Evolutionary conservation across 2,888 invertebrate species (phyloP), one percentile per base, ranked within the genome.

Genomic region (Clunio marinus): DNA sequence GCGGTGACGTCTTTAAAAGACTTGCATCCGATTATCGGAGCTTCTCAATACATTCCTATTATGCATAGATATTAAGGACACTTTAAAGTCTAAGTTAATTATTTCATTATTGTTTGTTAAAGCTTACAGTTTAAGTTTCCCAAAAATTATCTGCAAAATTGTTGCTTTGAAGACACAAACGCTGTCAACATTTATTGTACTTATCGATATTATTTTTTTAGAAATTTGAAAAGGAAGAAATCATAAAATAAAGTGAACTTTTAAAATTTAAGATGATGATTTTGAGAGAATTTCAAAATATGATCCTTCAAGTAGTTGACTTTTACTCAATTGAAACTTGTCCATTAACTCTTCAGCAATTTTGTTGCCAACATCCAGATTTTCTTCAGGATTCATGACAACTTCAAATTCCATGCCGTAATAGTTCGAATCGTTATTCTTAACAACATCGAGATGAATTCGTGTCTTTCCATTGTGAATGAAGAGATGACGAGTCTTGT

Each of bases 401-500:
- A 86, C 86, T 79, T 88, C 88, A 57, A 88, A 80, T 74, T 88
- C 88, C 79, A 88, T 81, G 0, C 88, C 88, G 25, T 88, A 77
- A 27, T 46, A 63, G n/a, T 46, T 8, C 2, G 25, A 15, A 1
- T 77, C 78, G 1, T 32, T 51, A 69, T 74, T 71, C 72, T 88
- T 81, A 0, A 98, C 96, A 67, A 83, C 79, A 77, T 98, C 97
- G 72, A 96, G 81, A 76, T 97, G 97, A 25, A 98, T 83, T 70
- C 96, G 81, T 0, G 94, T 94, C 75, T 92, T 89, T 0, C 83
- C 90, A 2, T 89, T 84, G 35, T 82, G 77, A 77, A 95, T 80
- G 75, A 86, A 94, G 3, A 97, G 80, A 71, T 84, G 81, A 3
- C 97, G 78, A 51, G 80, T 82, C 77, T 97, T 97, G 55, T 84